Percentiles rank a stretch among this genome's conserved stretches.
Evolutionary conservation across 2,113 vertebrate species (phyloP).

Genomic region (Ammospiza nelsoni): DNA sequence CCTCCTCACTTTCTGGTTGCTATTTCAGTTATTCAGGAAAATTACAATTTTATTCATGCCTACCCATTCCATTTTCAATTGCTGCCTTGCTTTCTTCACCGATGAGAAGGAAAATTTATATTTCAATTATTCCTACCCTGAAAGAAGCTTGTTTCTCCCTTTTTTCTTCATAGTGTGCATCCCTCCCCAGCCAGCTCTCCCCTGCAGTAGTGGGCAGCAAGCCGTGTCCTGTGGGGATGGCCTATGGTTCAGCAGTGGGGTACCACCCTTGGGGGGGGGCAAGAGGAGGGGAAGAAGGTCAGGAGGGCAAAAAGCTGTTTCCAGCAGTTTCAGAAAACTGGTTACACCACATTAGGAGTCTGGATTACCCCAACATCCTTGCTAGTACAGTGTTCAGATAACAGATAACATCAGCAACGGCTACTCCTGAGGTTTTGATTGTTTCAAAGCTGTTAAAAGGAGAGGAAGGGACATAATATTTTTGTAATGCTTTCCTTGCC

Average conservation of each 20-base stretch:
- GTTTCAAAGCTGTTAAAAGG: not conserved
- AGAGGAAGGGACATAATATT: not conserved
- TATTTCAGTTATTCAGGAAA: not conserved
- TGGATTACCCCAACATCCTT: not conserved
- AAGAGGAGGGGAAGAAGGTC: not conserved
- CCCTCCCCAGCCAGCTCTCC: not conserved
- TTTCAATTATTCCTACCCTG: not conserved
- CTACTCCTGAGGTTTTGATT: not conserved
- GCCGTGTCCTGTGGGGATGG: fast-evolving
- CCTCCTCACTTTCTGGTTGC: not conserved
- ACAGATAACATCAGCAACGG: not conserved
- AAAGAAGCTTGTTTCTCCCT: not conserved
- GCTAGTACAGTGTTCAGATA: not conserved
- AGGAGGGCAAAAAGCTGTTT: not conserved
- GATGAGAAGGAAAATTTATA: not conserved
- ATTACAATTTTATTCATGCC: not conserved
- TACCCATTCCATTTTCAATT: not conserved
- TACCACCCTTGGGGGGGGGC: too few species aligned
- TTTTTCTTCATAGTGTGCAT: not conserved
- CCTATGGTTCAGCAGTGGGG: fast-evolving
- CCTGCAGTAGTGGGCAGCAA: not conserved
- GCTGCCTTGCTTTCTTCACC: not conserved
- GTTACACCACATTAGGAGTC: not conserved
- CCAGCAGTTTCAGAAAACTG: not conserved
- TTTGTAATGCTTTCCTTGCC: not conserved